Evolutionary conservation across 2,888 invertebrate genomes (phyloP).

Genomic region (Boloria euphrosyne): DNA sequence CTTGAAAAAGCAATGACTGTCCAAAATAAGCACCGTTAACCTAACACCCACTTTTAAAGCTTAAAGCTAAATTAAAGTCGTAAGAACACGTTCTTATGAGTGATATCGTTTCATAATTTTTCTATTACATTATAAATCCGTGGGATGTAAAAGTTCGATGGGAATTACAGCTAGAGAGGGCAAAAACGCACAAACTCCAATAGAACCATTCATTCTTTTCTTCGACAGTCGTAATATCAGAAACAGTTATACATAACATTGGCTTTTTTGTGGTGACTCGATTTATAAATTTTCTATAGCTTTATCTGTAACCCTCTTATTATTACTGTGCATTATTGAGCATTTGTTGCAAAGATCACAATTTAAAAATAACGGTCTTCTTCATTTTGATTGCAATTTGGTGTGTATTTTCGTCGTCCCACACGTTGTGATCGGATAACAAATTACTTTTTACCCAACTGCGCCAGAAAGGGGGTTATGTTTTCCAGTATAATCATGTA

Average conservation of each 20-base stretch:
- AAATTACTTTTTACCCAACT: no score
- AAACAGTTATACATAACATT: conserved; percentile 3
- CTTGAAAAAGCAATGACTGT: conserved; percentile 5
- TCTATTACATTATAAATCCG: no score
- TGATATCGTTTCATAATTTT: not conserved
- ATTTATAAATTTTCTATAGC: not conserved
- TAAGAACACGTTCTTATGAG: no score
- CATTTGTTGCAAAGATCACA: not conserved
- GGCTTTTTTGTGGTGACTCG: not conserved
- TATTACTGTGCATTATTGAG: not conserved
- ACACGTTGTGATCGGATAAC: no score
- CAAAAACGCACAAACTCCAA: not conserved
- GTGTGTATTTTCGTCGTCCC: no score
- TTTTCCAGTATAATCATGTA: no score
- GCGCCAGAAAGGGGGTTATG: no score
- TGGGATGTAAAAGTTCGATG: not conserved
- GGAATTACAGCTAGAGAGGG: not conserved
- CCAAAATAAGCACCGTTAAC: conserved; percentile 3
- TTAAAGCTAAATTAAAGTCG: not conserved
- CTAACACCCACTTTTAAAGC: not conserved
- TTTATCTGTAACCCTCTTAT: not conserved
- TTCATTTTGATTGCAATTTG: no score
- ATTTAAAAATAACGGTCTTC: no score
- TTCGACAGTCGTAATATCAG: not conserved
- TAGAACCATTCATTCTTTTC: not conserved